phyloP scores from a whole-genome alignment of 2,888 invertebrate genomes.

The Drosophila antonietae region DNA sequence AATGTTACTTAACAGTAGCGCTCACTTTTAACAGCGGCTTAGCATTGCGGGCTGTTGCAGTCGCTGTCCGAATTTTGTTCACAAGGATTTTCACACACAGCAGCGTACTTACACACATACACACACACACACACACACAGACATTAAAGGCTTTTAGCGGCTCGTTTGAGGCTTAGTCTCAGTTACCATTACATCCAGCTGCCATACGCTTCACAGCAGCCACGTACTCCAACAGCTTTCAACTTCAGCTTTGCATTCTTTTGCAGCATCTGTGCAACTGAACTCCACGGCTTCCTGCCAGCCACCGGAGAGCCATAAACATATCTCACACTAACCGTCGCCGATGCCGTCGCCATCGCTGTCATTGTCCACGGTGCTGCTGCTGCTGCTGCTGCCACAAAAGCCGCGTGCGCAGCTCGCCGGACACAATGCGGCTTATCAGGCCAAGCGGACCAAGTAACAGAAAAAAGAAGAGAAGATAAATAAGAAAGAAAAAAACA shows the following conservation, averaged over 20 bases:
- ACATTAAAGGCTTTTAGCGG: constrained; percentile 63
- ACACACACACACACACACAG: not conserved
- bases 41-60: constrained; percentile 6
- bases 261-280: constrained; percentile 41
- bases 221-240: constrained; percentile 4
- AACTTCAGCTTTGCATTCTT: constrained; percentile 24
- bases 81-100: constrained; percentile 31
- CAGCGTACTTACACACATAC: not conserved
- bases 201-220: constrained; percentile 1
- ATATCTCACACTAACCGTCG: constrained; percentile 46
- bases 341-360: constrained; percentile 7
- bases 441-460: constrained; percentile 44
- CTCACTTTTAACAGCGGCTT: constrained; percentile 10
- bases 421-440: constrained; percentile 77
- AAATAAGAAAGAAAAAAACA: constrained; percentile 2
- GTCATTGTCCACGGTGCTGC: too few species aligned
- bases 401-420: constrained; percentile 79
- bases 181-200: constrained; percentile 28
- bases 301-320: constrained; percentile 66
- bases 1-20: not conserved
- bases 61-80: constrained; percentile 17
- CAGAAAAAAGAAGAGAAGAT: constrained; percentile 10
- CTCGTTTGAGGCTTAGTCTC: constrained; percentile 63
- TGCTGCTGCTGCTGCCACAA: constrained; percentile 53
- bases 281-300: constrained; percentile 45